Base-by-base conservation (phyloP, 1,140 invertebrate species). In the Lepidurus arcticus region DNA sequence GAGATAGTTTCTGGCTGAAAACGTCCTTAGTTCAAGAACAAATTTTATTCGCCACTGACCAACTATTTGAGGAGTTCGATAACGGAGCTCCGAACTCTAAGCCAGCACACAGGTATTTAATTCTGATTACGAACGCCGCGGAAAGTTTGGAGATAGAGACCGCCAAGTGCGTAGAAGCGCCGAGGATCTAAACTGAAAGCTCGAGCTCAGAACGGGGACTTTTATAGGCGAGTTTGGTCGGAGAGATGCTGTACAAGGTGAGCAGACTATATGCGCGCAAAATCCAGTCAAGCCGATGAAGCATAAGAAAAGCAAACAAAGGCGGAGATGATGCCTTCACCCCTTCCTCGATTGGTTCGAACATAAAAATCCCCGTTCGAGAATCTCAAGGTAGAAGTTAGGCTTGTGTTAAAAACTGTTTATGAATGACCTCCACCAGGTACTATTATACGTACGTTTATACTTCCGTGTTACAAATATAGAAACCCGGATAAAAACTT, bases 181-280 rank as follows among this genome's bases (percentile, higher is more conserved):
- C 21, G 53, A 65, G 21, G 53, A 65, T 65, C 53, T 65, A 65
- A 65, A 65, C 53, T 65, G 53, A 65, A 65, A 65, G 53, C 53
- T 65, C 53, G 53, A 65, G 53, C 53, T 65, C 21, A 65, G 53
- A 65, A 65, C 53, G 21, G 6, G 53, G 53, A 65, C 53, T 65
- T 65, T 65, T 65, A 65, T 65, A 65, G 53, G 53, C 53, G 53
- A 65, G 53, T 65, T 65, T 65, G n/a, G 16, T 65, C n/a, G 53
- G 53, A 65, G 21, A 65, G 53, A 65, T 65, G 53, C 53, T 65
- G 16, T 65, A 21, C 53, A 65, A 65, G 53, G 53, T 65, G 53
- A 65, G 53, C 53, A 65, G 53, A n/a, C 53, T 65, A 65, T 21
- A 65, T 65, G 53, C 53, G 53, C 53, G 53, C 53, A 65, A 65